Percentiles rank a stretch among this genome's conserved stretches.
Conservation (phyloP, 2,113 vertebrate species). For the Phodopus roborovskii region DNA sequence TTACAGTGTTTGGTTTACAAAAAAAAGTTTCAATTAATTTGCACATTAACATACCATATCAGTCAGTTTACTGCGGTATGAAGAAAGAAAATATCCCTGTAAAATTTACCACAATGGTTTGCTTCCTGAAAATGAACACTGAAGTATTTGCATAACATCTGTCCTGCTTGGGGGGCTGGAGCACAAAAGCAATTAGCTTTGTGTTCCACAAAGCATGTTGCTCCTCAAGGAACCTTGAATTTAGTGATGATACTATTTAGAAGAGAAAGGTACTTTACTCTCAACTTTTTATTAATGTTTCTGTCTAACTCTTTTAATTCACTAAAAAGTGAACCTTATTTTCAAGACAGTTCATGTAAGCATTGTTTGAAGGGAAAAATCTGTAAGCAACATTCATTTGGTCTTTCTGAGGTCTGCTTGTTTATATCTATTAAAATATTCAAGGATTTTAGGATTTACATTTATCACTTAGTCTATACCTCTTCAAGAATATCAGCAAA, state of each 20-base stretch:
- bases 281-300: slow-evolving; percentile 67
- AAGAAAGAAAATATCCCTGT: slow-evolving; percentile 65
- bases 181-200: slow-evolving; percentile 79
- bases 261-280: slow-evolving; percentile 70
- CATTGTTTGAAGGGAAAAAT: slow-evolving; percentile 72
- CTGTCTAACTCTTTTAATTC: slow-evolving; percentile 9
- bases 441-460: slow-evolving; percentile 70
- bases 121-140: slow-evolving; percentile 80
- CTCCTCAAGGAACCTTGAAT: slow-evolving; percentile 46
- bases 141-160: slow-evolving; percentile 86
- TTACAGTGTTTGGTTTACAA: slow-evolving; percentile 51
- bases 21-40: slow-evolving; percentile 62
- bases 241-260: slow-evolving; percentile 80
- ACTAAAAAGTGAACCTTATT: slow-evolving; percentile 59
- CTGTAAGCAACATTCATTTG: slow-evolving; percentile 62
- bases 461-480: slow-evolving; percentile 67
- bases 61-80: slow-evolving; percentile 68
- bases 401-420: slow-evolving; percentile 69
- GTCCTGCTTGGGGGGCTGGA: slow-evolving; percentile 82
- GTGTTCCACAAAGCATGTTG: slow-evolving; percentile 73
- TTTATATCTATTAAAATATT: slow-evolving; percentile 50
- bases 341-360: slow-evolving; percentile 56
- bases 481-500: slow-evolving; percentile 59
- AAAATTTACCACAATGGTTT: slow-evolving; percentile 80
- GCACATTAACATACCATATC: slow-evolving; percentile 55